Percentiles rank a stretch among this genome's conserved stretches.
phyloP scores from a whole-genome alignment of 2,797 vertebrate species.

The Cossypha dichroa region DNA sequence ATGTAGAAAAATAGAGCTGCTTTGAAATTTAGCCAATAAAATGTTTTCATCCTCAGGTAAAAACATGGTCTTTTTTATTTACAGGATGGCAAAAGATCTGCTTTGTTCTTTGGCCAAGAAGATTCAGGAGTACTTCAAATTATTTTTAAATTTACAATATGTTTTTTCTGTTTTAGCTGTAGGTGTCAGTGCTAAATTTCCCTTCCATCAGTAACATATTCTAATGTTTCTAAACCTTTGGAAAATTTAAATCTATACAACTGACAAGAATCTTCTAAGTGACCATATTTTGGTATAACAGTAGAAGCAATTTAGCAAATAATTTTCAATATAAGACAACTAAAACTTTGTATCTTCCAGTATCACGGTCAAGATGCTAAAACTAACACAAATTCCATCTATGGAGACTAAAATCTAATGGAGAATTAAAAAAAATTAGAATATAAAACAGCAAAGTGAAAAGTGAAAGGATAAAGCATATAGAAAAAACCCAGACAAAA shows the following conservation, averaged over 20 bases:
- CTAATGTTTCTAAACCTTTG: background rate
- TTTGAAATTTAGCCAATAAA: background rate
- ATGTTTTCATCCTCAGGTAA: background rate
- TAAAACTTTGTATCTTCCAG: background rate
- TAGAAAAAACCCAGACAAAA: rapidly evolving
- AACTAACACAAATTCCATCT: background rate
- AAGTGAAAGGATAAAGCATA: background rate
- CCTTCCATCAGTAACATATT: background rate
- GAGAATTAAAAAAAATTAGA: background rate
- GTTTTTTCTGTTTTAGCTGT: background rate
- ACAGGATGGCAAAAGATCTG: background rate
- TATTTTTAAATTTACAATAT: background rate
- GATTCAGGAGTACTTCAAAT: background rate
- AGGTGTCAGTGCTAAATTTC: background rate
- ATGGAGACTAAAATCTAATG: background rate
- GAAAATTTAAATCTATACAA: background rate
- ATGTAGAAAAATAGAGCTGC: background rate
- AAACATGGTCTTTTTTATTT: background rate
- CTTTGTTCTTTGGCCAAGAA: background rate
- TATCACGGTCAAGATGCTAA: background rate
- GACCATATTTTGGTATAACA: background rate
- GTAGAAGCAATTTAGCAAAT: background rate
- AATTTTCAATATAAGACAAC: background rate
- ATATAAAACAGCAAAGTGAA: background rate
- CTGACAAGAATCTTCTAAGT: background rate